Base-by-base conservation (phyloP, 2,113 vertebrate species). In the Ceyx margarethae region DNA sequence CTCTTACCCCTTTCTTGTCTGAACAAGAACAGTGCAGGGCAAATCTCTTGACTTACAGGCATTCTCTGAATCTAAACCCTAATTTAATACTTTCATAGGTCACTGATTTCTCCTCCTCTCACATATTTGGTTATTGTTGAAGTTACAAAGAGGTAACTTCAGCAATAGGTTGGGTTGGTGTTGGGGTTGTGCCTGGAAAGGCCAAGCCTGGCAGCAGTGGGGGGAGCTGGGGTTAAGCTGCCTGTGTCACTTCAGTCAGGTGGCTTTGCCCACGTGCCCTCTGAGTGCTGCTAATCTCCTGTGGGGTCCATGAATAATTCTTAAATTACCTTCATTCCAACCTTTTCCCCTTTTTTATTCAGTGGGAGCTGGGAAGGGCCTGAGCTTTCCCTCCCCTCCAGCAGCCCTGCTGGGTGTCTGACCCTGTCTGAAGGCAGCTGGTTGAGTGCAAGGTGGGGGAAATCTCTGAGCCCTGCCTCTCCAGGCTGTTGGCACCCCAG, bases 351-450 rank as follows among this genome's bases (percentile, higher is more conserved):
- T 4, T 5, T 10, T 10, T 23, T 9, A 5, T 35, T 69, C 22
- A 3, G 19, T 23, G 68, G 35, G 46, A 64, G 8, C 15, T 9
- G 54, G 11, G 67, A 28, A 56, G 56, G 0, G 1, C 31, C 64
- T 15, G 61, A 31, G 15, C 45, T 37, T 50, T 22, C 21, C 19
- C 57, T 6, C 40, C 40, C 11, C 1, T 37, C 10, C 2, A 25
- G 62, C 57, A 11, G 5, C 5, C 35, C 26, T 0, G 2, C 0
- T 18, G 46, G 6, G 0, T 19, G 17, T 11, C 23, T 29, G 19
- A 13, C 53, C 12, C 35, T 45, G n/a, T 21, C 10, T 16, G 64
- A 43, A 10, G 42, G 35, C 42, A 50, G 57, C 33, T 14, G 5
- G n/a, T 7, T 26, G 71, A 20, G 54, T 26, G 40, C 3, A 13